Base-by-base conservation (phyloP, 1,140 invertebrate species). In the Chymomyza costata region DNA sequence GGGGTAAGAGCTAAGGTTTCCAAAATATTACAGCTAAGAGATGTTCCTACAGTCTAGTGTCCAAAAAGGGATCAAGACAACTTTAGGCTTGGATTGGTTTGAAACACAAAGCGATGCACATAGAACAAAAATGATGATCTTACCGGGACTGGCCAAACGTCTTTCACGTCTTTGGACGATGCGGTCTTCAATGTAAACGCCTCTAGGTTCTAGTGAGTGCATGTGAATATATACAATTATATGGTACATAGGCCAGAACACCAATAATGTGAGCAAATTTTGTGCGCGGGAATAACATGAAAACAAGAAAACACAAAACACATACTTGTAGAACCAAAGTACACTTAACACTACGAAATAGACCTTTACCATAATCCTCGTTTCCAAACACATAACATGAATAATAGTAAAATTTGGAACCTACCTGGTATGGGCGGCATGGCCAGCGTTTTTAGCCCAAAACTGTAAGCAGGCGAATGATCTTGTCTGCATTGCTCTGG, bases 401-500 rank as follows among this genome's bases (percentile, higher is more conserved):
- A 11, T 13, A 15, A 50, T 32, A 39, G 5, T 7, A 2, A 6
- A 21, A 31, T 30, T 17, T 25, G 25, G 10, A 14, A 81, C 82
- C 59, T 69, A 84, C 82, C 82, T 63, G 73, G 64, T 37, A 84
- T 53, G 2, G 60, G 53, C 11, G 70, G 73, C 66, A 82, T 70
- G 13, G 65, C 49, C 15, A 53, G 31, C 1, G 82, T 84, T 50
- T 80, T 84, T 2, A 80, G 48, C 14, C 89, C 89, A 63, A 91
- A 90, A 19, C 87, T 90, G 60, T 88, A 91, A 14, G 88, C 76
- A 13, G 90, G 90, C 3, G 90, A 87, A 59, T 86, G 89, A 64
- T 91, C 89, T 30, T 90, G 82, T 32, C 90, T 89, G 15, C 89
- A 88, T 61, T 90, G 90, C 62, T 92, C 92, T 8, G 89, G 88